Base-by-base conservation (phyloP, 1,140 invertebrate species). In the Rhagoletis pomonella region DNA sequence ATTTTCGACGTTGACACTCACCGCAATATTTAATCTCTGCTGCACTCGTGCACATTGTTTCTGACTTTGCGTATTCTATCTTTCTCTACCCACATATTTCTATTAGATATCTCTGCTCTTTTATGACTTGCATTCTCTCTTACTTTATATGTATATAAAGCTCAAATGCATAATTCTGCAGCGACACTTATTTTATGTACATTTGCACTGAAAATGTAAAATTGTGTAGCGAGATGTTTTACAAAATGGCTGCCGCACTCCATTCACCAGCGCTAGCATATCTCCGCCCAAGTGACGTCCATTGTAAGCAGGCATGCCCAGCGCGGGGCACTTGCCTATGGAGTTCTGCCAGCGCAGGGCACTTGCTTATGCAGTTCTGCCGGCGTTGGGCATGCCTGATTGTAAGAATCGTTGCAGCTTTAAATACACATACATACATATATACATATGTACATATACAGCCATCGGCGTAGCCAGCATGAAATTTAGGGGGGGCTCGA, bases 1-100 rank as follows among this genome's bases (percentile, higher is more conserved):
- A 73, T 44, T n/a, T 73, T 4, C 42, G 6, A 47, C 42, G 67
- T 47, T 73, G 67, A 73, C 67, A 73, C 67, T 73, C 67, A 73
- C 12, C 42, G 42, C 42, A 73, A 65, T 6, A 14, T 55, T 55
- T 55, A 55, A 55, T 3, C 1, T 55, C 50, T 10, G 50, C 10
- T 55, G 10, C 50, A 55, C 50, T 55, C 50, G 10, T 55, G 5
- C 50, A 55, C 5, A 55, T 55, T 55, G 10, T 7, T 5, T 55
- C 50, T 55, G 5, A 7, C 50, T 55, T 55, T 55, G 5, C 50
- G 5, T 55, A 55, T 10, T 55, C 50, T 55, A 10, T 55, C 50
- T 55, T 55, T 55, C 42, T 47, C 67, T 73, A 47, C 44, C 67
- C 1, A 29, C 0, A 29, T 47, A 73, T 73, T 73, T 42, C 14